Base-by-base conservation (phyloP, 1,140 invertebrate genomes). In the Helicoverpa zea region DNA sequence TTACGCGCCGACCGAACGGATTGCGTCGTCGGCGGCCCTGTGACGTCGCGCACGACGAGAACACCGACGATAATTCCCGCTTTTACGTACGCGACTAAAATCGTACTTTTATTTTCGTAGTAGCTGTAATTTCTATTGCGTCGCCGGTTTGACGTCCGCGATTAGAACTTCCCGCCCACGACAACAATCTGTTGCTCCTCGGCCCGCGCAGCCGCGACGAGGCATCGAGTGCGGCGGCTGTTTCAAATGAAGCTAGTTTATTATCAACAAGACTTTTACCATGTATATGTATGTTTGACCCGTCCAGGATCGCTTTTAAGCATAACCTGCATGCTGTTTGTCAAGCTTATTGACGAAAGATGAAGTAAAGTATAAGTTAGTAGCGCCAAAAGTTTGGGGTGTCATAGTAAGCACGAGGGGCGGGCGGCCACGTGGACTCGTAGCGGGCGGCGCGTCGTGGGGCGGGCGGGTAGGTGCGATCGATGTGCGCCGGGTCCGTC, bases 111-210 rank as follows among this genome's bases (percentile, higher is more conserved):
- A 93, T 93, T 94, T 93, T 87, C 75, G 87, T 87, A 90, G 56
- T 76, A 63, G 80, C 84, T 74, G 74, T 85, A 88, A 84, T 88
- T 86, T 88, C 84, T 85, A 84, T 82, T 73, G 86, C 89, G 88
- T 88, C 82, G 86, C 61, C 74, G 66, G 16, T 72, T 54, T 86
- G 86, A 87, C 86, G 88, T 84, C 66, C 74, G 54, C 68, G 16
- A 66, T 88, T 86, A 87, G 85, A 91, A 87, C 89, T 92, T 92
- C 91, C 91, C 92, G 91, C 93, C 83, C 82, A 76, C 81, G 79
- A 81, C 87, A 84, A 89, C 92, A 83, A 94, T 89, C 93, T 94
- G 93, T 94, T 94, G 93, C 91, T 86, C 81, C 61, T 85, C 78
- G 77, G 66, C 70, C 59, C 82, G 86, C 91, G 90, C 88, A 86